These are phyloP conservation scores for Jacana jacana DNA, from an alignment of 2,113 vertebrate genomes.

Conservation along the genomic window DNA sequence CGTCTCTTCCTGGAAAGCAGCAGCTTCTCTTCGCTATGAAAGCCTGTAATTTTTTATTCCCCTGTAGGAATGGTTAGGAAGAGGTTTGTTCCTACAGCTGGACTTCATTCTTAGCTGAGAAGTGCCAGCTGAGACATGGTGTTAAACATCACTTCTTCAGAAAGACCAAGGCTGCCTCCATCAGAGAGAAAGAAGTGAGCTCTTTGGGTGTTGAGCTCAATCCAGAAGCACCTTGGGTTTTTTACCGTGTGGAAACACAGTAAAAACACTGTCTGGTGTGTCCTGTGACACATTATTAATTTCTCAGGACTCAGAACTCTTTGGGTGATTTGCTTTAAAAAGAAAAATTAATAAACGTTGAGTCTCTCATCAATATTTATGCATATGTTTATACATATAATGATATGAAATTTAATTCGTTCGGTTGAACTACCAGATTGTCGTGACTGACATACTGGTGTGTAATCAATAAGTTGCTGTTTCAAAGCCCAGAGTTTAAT, in stretches of 20 bases:
- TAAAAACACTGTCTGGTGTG: background rate
- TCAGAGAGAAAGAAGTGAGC: background rate
- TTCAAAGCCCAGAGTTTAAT: background rate
- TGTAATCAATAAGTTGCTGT: background rate
- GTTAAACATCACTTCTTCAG: background rate
- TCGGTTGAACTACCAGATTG: background rate
- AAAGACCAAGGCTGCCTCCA: background rate
- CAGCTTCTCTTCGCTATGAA: background rate
- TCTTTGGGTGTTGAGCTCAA: background rate
- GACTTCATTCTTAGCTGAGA: background rate
- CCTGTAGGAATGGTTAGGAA: background rate
- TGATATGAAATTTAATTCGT: background rate
- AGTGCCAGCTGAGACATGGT: background rate
- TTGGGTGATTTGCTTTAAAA: background rate
- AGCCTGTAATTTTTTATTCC: fast-evolving
- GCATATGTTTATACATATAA: background rate
- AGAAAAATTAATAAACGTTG: background rate
- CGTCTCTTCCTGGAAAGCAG: background rate
- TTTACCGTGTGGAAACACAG: background rate
- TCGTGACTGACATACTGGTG: background rate
- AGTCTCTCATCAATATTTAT: background rate
- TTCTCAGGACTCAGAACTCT: background rate
- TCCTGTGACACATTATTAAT: background rate
- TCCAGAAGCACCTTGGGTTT: background rate
- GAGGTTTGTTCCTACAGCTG: background rate